A percentile compares a stretch with the other conserved stretches of the same genome.
These are phyloP conservation scores for Oreochromis niloticus DNA, from an alignment of 2,113 vertebrate genomes.

Conservation along the genomic window DNA sequence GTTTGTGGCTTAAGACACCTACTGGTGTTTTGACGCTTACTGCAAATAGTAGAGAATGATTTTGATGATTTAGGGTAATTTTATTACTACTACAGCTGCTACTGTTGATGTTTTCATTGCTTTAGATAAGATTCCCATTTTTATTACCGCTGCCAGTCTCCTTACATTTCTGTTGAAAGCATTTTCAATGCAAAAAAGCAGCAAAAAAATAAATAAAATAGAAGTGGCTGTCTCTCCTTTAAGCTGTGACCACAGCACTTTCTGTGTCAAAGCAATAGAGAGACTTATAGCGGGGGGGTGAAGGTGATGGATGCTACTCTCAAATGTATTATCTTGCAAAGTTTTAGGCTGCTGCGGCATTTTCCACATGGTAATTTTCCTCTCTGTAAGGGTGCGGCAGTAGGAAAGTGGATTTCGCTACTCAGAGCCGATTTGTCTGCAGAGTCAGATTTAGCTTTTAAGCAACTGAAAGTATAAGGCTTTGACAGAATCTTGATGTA, in stretches of 20 bases:
- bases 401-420: slow-evolving; percentile 19
- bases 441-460: slow-evolving; percentile 5
- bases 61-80: background rate
- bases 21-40: background rate
- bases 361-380: slow-evolving; percentile 38
- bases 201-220: background rate
- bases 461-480: slow-evolving; percentile 16
- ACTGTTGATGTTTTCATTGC: background rate
- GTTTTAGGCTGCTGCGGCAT: slow-evolving; percentile 2
- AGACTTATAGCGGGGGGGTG: background rate
- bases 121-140: background rate
- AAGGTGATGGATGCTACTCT: slow-evolving; percentile 38
- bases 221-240: background rate
- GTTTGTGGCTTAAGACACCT: background rate
- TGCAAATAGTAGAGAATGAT: background rate
- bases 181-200: background rate
- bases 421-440: background rate
- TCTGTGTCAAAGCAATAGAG: slow-evolving; percentile 2
- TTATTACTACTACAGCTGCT: background rate
- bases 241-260: background rate
- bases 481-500: slow-evolving; percentile 18
- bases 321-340: slow-evolving; percentile 34
- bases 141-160: background rate
- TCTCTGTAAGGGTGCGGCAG: background rate
- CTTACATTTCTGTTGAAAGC: background rate